These are phyloP conservation scores for Calliphora vomitoria DNA, from an alignment of 2,888 invertebrate genomes.

Conservation along the genomic window DNA sequence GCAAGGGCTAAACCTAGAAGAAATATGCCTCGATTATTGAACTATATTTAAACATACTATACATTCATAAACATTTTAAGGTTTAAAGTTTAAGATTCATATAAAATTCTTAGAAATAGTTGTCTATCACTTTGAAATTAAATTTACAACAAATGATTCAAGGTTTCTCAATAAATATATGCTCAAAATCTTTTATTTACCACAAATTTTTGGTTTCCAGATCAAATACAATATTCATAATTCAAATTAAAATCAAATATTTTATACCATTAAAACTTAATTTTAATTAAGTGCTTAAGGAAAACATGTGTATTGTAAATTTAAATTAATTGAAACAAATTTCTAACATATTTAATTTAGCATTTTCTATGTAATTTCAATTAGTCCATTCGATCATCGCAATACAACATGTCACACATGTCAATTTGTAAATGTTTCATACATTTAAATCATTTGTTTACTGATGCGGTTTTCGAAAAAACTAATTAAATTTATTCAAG, in stretches of 20 bases:
- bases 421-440: conserved; percentile 9
- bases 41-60: too few relatives aligned
- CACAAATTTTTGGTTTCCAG: background rate
- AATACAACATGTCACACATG: conserved; percentile 27
- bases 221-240: background rate
- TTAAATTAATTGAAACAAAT: conserved; percentile 28
- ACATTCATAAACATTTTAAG: too few relatives aligned
- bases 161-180: too few relatives aligned
- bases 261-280: background rate
- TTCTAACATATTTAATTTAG: background rate
- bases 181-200: background rate
- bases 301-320: background rate
- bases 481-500: conserved; percentile 72
- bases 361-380: conserved; percentile 20
- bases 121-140: too few relatives aligned
- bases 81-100: too few relatives aligned
- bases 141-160: too few relatives aligned
- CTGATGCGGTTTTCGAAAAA: conserved; percentile 52
- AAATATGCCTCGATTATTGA: too few relatives aligned
- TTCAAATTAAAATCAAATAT: background rate
- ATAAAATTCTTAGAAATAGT: too few relatives aligned
- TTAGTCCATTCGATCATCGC: conserved; percentile 13
- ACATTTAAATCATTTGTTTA: conserved; percentile 49
- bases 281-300: background rate
- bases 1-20: too few relatives aligned